phyloP scores from a whole-genome alignment of 2,113 vertebrate genomes.

The Gambusia affinis region DNA sequence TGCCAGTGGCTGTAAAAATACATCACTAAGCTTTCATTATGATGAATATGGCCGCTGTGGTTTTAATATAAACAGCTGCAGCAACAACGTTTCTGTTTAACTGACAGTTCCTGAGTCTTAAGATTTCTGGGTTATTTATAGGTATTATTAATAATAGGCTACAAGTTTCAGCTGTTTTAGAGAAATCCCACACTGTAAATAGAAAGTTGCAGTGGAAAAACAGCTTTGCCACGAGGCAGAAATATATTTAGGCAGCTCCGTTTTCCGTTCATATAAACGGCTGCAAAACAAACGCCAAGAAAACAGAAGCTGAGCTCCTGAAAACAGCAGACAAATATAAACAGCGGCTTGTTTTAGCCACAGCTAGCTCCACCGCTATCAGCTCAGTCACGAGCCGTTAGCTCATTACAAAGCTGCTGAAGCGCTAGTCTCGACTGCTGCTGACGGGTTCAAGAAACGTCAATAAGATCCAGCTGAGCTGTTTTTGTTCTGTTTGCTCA shows the following conservation, averaged over 20 bases:
- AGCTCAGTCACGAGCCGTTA: background rate
- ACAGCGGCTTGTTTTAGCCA: background rate
- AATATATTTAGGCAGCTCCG: background rate
- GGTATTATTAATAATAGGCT: background rate
- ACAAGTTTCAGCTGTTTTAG: background rate
- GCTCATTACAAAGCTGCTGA: background rate
- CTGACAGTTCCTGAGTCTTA: background rate
- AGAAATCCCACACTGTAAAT: background rate
- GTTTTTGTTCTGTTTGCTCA: background rate
- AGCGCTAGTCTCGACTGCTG: background rate
- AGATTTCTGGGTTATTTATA: background rate
- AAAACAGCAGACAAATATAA: background rate
- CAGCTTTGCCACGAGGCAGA: constrained; percentile 4
- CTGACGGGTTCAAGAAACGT: background rate
- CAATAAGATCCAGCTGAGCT: background rate
- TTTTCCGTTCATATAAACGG: background rate
- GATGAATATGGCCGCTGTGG: background rate
- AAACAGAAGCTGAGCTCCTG: background rate
- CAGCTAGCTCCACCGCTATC: background rate
- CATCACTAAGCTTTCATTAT: background rate
- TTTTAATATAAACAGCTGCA: background rate
- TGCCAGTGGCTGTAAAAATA: background rate
- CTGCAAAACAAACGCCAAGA: background rate
- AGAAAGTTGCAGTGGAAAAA: background rate
- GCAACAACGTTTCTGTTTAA: background rate